These are phyloP conservation scores for Silvanus unidentatus DNA, from an alignment of 2,888 invertebrate species.

Conservation along the genomic window DNA sequence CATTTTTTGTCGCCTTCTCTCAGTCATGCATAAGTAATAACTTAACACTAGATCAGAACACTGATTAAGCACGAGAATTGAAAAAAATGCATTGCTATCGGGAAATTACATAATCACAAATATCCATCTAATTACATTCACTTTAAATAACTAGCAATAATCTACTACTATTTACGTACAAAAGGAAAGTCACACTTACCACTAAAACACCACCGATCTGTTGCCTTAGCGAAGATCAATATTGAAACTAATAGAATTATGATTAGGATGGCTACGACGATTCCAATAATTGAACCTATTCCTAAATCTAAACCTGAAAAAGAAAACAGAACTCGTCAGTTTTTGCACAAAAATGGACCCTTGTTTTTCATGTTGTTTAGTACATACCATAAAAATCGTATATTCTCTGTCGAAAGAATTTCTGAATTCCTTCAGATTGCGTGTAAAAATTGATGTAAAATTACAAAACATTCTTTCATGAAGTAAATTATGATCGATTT, in stretches of 20 bases:
- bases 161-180: too few relatives aligned
- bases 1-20: too few relatives aligned
- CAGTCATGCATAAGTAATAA: too few relatives aligned
- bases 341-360: too few relatives aligned
- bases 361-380: background rate
- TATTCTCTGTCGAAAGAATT: constrained; percentile 31
- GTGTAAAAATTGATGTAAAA: constrained; percentile 20
- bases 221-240: constrained; percentile 69
- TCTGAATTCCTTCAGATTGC: constrained; percentile 29
- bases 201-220: constrained; percentile 81
- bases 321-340: background rate
- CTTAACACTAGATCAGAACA: too few relatives aligned
- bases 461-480: too few relatives aligned
- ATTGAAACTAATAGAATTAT: constrained; percentile 59
- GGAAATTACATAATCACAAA: too few relatives aligned
- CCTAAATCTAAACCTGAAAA: constrained; percentile 61
- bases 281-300: constrained; percentile 71
- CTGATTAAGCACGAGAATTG: too few relatives aligned
- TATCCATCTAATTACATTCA: too few relatives aligned
- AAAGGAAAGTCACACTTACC: constrained; percentile 55
- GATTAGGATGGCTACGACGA: constrained; percentile 64
- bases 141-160: too few relatives aligned
- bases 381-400: constrained; percentile 24
- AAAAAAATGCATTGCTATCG: too few relatives aligned
- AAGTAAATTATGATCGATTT: too few relatives aligned